phyloP scores from a whole-genome alignment of 2,113 vertebrate species.

The Gadus chalcogrammus region DNA sequence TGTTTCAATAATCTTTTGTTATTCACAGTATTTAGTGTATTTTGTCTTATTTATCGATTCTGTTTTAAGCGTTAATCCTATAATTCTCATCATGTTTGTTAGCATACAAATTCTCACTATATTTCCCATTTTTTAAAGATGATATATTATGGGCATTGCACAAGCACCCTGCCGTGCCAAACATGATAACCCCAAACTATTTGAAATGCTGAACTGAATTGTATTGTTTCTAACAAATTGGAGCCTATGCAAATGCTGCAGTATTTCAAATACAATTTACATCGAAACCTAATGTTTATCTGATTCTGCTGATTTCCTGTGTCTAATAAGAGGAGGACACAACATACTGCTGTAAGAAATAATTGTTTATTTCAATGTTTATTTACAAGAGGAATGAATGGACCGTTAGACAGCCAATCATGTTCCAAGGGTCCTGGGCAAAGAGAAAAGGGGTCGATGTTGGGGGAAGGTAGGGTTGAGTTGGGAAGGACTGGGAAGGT shows the following conservation, averaged over 20 bases:
- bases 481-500: conserved; percentile 21
- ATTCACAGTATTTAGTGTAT: too few species aligned
- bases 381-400: conserved; percentile 63
- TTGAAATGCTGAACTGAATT: conserved; percentile 35
- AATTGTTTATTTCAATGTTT: conserved; percentile 56
- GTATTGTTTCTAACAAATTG: conserved; percentile 54
- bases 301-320: conserved; percentile 23
- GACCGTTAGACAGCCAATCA: conserved; percentile 49
- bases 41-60: too few species aligned
- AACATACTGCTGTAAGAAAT: conserved; percentile 54
- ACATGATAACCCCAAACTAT: conserved; percentile 10
- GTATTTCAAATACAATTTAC: conserved; percentile 66
- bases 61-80: conserved; percentile 19
- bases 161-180: conserved; percentile 21
- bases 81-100: conserved; percentile 10
- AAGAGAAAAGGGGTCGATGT: not conserved
- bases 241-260: conserved; percentile 58
- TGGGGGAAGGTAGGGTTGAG: conserved; percentile 1
- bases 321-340: not conserved
- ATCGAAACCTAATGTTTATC: conserved; percentile 33
- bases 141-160: conserved; percentile 26
- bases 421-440: conserved; percentile 13
- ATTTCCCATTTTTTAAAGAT: conserved; percentile 13
- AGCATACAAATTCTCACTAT: conserved; percentile 10
- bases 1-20: too few species aligned